These are phyloP conservation scores for Capricornis sumatraensis DNA, from an alignment of 2,113 vertebrate genomes.

Conservation along the genomic window DNA sequence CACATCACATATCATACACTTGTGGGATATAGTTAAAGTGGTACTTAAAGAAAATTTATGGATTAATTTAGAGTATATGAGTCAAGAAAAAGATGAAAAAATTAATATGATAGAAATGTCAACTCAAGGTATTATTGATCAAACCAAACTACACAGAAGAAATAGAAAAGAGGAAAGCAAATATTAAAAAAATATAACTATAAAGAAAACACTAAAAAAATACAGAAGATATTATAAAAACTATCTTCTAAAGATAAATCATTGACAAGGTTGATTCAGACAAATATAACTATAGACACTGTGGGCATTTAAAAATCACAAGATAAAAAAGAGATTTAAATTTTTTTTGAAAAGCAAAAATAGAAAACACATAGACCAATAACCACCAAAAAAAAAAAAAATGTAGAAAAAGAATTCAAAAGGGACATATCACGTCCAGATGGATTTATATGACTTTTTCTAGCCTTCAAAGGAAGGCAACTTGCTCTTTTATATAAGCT, in stretches of 20 bases:
- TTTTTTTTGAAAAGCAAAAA: background rate
- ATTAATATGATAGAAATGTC: background rate
- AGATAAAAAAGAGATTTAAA: background rate
- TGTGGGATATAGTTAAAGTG: conserved; percentile 12
- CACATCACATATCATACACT: background rate
- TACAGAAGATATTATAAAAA: background rate
- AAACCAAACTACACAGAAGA: conserved; percentile 14
- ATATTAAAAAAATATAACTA: background rate
- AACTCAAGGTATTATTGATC: background rate
- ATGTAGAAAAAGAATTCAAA: background rate
- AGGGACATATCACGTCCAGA: background rate
- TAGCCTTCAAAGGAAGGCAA: background rate
- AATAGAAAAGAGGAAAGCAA: background rate
- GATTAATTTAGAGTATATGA: conserved; percentile 20
- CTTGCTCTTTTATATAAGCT: background rate
- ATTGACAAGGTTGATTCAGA: background rate
- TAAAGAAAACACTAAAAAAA: background rate
- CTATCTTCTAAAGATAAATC: conserved; percentile 12
- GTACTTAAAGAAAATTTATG: conserved; percentile 31
- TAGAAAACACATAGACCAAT: background rate
- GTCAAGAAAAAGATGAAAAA: conserved; percentile 13
- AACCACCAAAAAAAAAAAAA: background rate
- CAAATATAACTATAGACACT: background rate
- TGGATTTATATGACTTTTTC: background rate
- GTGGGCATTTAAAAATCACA: background rate